A percentile compares a stretch with the other conserved stretches of the same genome.
Conservation (phyloP, 2,113 vertebrate genomes). For the Pachyramphus minor region DNA sequence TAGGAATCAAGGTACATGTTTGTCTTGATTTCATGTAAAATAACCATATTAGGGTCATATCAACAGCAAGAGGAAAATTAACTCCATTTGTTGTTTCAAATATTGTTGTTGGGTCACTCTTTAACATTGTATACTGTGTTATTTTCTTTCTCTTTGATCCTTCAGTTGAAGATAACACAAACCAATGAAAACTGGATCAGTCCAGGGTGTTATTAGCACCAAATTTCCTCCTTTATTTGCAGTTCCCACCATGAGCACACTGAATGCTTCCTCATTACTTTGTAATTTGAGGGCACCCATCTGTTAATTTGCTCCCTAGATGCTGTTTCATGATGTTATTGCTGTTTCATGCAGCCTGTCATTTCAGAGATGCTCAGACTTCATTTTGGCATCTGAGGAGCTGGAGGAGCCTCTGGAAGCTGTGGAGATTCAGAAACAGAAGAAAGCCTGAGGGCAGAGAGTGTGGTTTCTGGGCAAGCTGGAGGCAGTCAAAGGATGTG, state of each 20-base stretch:
- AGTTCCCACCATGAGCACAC: neutral
- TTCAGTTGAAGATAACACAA: neutral
- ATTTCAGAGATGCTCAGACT: slow-evolving; percentile 18
- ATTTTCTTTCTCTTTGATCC: slow-evolving; percentile 18
- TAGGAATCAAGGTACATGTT: neutral
- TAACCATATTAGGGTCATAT: neutral
- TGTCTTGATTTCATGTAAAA: neutral
- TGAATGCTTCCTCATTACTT: neutral
- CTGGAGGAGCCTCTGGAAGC: neutral
- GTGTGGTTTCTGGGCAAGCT: neutral
- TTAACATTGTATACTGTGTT: neutral
- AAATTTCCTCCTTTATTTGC: neutral
- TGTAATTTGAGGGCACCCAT: neutral
- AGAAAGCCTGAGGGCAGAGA: neutral
- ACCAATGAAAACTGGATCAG: neutral
- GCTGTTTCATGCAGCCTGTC: neutral
- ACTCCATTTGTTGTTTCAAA: neutral
- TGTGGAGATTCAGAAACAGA: neutral
- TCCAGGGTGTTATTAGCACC: neutral
- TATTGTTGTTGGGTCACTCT: neutral
- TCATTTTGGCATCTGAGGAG: slow-evolving; percentile 3
- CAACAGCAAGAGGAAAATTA: neutral
- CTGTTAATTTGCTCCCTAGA: neutral
- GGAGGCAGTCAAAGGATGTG: slow-evolving; percentile 10
- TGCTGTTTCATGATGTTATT: neutral